Evolutionary conservation across 2,888 invertebrate species (phyloP).

Genomic region (Monoplex corrugatus): DNA sequence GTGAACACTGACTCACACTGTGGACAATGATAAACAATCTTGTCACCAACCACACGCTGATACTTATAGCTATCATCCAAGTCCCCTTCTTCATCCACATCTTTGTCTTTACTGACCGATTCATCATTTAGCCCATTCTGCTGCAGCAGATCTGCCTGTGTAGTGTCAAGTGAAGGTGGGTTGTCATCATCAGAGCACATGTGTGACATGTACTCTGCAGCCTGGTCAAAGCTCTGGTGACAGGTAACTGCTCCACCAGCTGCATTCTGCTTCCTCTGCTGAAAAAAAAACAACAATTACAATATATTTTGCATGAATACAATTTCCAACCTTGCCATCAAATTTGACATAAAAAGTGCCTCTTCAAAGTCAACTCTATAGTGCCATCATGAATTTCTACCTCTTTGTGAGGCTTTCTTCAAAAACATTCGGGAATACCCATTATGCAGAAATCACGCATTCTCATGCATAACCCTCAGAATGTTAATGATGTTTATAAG

Average conservation of each 20-base stretch:
- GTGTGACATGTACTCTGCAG: conserved; percentile 30
- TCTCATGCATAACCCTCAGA: no score
- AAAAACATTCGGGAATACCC: no score
- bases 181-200: background rate
- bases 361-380: no score
- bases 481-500: no score
- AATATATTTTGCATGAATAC: background rate
- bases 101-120: background rate
- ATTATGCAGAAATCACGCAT: no score
- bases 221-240: conserved; percentile 20
- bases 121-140: background rate
- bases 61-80: conserved; percentile 21
- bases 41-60: background rate
- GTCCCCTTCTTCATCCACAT: background rate
- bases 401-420: no score
- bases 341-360: no score
- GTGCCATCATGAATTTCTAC: no score
- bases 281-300: background rate
- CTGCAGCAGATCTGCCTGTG: background rate
- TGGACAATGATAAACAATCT: background rate
- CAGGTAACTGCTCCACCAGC: conserved; percentile 3
- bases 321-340: background rate
- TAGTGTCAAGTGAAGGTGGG: background rate
- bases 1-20: conserved; percentile 7
- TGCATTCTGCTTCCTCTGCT: conserved; percentile 19